A percentile compares a stretch with the other conserved stretches of the same genome.
phyloP scores from a whole-genome alignment of 2,888 invertebrate genomes.

The Polietes domitor region DNA sequence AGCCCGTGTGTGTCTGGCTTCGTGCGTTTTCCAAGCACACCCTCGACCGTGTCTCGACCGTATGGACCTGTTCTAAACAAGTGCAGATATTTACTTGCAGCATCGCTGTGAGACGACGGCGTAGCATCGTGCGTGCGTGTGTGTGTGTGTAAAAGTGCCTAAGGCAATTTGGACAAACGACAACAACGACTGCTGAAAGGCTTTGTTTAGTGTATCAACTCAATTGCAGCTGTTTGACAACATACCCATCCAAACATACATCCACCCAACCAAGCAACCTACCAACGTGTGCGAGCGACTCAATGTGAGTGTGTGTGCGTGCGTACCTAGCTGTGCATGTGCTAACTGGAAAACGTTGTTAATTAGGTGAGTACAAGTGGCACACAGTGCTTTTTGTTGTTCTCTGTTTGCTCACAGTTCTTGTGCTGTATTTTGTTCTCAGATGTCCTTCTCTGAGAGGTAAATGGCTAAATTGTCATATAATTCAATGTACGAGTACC shows the following conservation, averaged over 20 bases:
- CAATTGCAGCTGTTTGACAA: conserved; percentile 59
- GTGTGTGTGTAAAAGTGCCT: conserved; percentile 36
- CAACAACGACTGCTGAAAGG: conserved; percentile 49
- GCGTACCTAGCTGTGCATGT: conserved; percentile 37
- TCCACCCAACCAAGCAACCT: too few species aligned
- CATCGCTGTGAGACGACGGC: neutral
- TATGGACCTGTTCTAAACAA: conserved; percentile 6
- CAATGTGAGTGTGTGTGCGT: neutral
- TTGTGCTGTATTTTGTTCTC: neutral
- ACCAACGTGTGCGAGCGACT: neutral
- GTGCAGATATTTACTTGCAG: conserved; percentile 31
- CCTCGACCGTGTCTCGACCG: neutral
- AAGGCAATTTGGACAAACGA: conserved; percentile 58
- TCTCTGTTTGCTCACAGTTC: conserved; percentile 1
- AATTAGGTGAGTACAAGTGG: conserved; percentile 61
- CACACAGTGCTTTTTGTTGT: neutral
- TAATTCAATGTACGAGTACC: conserved; percentile 46
- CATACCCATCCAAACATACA: neutral
- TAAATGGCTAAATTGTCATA: conserved; percentile 54
- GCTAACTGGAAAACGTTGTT: conserved; percentile 52
- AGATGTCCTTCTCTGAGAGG: neutral
- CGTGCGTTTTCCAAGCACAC: neutral
- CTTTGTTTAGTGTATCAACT: conserved; percentile 50
- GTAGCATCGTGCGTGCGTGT: neutral
- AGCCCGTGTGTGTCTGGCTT: neutral